phyloP scores from a whole-genome alignment of 2,888 invertebrate species.

The Acronicta alni region DNA sequence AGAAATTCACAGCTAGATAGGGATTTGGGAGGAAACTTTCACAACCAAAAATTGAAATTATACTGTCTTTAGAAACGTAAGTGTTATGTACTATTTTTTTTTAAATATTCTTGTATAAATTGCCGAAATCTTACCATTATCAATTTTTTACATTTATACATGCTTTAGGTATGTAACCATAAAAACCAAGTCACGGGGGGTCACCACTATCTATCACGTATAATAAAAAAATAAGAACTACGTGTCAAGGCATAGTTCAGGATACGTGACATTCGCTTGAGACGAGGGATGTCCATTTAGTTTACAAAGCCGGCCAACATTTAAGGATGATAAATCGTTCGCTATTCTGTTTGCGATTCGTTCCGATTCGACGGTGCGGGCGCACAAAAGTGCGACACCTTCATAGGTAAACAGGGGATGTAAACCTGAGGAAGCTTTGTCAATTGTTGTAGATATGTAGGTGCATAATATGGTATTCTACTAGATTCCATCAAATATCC shows the following conservation, averaged over 20 bases:
- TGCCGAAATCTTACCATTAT: too few relatives aligned
- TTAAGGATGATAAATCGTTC: constrained; percentile 88
- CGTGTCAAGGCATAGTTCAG: constrained; percentile 71
- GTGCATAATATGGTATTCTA: too few relatives aligned
- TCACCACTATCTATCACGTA: constrained; percentile 24
- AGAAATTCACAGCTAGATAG: too few relatives aligned
- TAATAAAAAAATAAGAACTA: constrained; percentile 49
- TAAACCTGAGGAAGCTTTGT: constrained; percentile 22
- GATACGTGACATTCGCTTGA: constrained; percentile 83
- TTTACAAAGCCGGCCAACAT: constrained; percentile 77
- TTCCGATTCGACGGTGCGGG: constrained; percentile 75
- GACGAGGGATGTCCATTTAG: constrained; percentile 83
- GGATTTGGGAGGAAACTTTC: too few relatives aligned
- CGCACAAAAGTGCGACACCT: constrained; percentile 81
- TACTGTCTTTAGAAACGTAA: too few relatives aligned
- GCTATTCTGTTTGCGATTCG: constrained; percentile 82
- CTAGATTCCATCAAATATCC: too few relatives aligned
- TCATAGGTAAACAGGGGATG: constrained; percentile 55
- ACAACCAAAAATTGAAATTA: too few relatives aligned
- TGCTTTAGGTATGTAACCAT: neutral
- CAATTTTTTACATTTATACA: too few relatives aligned
- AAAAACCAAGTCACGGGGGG: constrained; percentile 9
- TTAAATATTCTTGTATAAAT: too few relatives aligned
- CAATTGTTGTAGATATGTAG: neutral
- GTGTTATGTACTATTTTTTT: too few relatives aligned